Base-by-base conservation (phyloP, 2,113 vertebrate species). In the Rhea pennata region DNA sequence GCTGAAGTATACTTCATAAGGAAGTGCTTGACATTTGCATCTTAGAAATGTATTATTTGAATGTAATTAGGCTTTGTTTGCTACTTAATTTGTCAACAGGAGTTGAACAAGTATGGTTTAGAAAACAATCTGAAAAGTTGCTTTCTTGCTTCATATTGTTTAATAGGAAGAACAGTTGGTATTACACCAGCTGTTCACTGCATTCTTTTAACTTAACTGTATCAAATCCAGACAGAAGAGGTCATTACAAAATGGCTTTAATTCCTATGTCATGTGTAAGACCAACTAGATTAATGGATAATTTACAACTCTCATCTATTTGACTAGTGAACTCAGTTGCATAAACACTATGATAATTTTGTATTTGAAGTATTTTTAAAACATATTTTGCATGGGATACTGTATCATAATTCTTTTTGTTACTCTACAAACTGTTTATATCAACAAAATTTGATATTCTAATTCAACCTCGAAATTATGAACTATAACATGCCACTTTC, bases 21-120 rank as follows among this genome's bases (percentile, higher is more conserved):
- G 61, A 96, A 96, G 46, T 85, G 20, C 85, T 96, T 97, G 81
- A 96, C 80, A 94, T 93, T 96, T 97, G 48, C 66, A 86, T 79
- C 26, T 78, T 91, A 14, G 50, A 93, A 77, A 90, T 4, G 19
- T 93, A 67, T 83, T 92, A 93, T 97, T 94, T 97, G 54, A 92
- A 93, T 82, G 46, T 88, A 50, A 90, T 96, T 88, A 81, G 61
- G 48, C 72, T 97, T 77, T 98, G 53, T 82, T 97, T 97, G 44
- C 76, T 82, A 94, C 69, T 96, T 97, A 94, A 95, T 96, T 97
- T 97, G 70, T 96, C 92, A 95, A 92, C 48, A 87, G 36, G 74
- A 97, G 48, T 15, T 91, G 40, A 95, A 90, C 44, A 91, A 90
- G 91, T 91, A 74, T 31, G 66, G 40, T 39, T 96, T 88, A 87